Conservation (phyloP, 2,113 vertebrate genomes). For the Hippolais icterina region DNA sequence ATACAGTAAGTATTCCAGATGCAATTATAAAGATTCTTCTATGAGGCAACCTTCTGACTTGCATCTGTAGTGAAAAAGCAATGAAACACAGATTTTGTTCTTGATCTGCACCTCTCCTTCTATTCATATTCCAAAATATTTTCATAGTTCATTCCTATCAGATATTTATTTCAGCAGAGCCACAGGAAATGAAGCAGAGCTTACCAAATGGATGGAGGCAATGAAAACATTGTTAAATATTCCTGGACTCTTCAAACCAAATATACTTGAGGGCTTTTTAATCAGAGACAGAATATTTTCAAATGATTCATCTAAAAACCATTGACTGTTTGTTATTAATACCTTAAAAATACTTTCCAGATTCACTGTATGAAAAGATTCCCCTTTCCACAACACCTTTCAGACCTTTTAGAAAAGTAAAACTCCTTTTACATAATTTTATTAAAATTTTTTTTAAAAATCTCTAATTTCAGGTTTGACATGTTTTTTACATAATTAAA, state of each 20-base stretch:
- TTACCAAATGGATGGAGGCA: constrained; percentile 20
- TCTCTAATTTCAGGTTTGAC: background rate
- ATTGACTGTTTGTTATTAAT: background rate
- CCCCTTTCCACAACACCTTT: background rate
- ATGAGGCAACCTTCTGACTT: background rate
- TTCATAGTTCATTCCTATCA: background rate
- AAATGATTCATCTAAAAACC: background rate
- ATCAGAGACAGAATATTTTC: constrained; percentile 1
- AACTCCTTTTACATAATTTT: background rate
- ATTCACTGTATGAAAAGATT: background rate
- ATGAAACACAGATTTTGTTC: background rate
- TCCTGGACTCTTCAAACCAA: background rate
- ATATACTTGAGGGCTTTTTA: constrained; percentile 2
- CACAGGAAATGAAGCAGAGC: constrained; percentile 46
- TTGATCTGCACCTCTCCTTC: background rate
- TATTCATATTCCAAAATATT: background rate
- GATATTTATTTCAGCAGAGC: background rate
- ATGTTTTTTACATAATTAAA: background rate
- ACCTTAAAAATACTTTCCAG: background rate
- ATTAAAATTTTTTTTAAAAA: background rate
- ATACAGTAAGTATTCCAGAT: background rate
- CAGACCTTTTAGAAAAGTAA: background rate
- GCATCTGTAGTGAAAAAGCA: background rate
- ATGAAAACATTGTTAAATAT: constrained; percentile 19
- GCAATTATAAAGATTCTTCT: background rate